Base-by-base conservation (phyloP, 1,140 invertebrate species). In the Uloborus diversus region DNA sequence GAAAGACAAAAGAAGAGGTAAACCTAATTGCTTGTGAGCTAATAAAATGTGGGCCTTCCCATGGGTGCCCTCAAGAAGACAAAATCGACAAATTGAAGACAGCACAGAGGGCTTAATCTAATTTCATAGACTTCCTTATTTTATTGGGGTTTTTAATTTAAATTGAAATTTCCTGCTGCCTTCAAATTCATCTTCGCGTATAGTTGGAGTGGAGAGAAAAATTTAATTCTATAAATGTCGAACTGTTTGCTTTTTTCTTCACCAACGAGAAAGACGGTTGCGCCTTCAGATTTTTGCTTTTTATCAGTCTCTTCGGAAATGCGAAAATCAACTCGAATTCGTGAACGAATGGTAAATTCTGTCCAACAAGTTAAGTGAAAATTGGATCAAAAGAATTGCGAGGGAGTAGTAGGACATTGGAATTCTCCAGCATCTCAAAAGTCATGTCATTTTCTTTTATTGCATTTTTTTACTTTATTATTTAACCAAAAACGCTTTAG, bases 21-120 rank as follows among this genome's bases (percentile, higher is more conserved):
- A 76, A 62, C 73, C 73, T 76, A 76, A 76, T 76, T 76, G 73
- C 73, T 61, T 76, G 42, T 76, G 73, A 76, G 73, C 73, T 76
- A 76, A 76, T 76, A 76, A 76, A 76, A 76, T 76, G 73, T 49
- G 30, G 73, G 61, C 73, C 73, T 33, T n/a, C n/a, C n/a, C n/a
- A n/a, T n/a, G 28, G 61, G 65, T 59, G 73, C 42, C 62, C 25
- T 62, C 59, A 25, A 33, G 42, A 47, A 37, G 61, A 23, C 17
- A 53, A 33, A 64, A 75, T 75, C 70, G 70, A 75, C 70, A 76
- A 76, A 76, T 76, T 76, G 73, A 47, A 65, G 61, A 76, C 61
- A 76, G 73, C 61, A 33, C 47, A 14, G 73, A 30, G 30, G 9
- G 61, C 73, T 62, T 76, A 76, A 76, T 76, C 73, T 76, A 76